Percentiles rank a stretch among this genome's conserved stretches.
Evolutionary conservation across 2,888 invertebrate genomes (phyloP).

Genomic region (Pachycephus smyrnensis): DNA sequence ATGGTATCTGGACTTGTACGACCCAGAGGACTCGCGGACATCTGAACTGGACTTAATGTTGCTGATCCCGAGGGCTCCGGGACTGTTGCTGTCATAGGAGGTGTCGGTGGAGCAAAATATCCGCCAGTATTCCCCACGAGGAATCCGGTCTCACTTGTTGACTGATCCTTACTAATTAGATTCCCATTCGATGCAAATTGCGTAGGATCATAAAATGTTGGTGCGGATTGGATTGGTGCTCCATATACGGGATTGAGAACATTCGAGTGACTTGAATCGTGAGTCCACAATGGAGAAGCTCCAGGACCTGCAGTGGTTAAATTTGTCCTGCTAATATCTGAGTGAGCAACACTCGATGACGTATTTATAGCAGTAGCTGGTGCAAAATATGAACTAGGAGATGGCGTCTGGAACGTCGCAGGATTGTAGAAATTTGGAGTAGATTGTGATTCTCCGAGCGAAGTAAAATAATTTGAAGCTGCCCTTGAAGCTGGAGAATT

Average conservation of each 20-base stretch:
- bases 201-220: conserved; percentile 48
- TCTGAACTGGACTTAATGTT: conserved; percentile 58
- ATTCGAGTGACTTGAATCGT: conserved; percentile 8
- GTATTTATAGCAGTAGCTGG: not conserved
- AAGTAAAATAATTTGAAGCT: conserved; percentile 3
- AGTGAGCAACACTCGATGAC: not conserved
- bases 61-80: conserved; percentile 60
- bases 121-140: not conserved
- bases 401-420: not conserved
- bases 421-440: not conserved
- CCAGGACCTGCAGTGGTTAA: conserved; percentile 12
- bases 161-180: conserved; percentile 1
- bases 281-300: conserved; percentile 8
- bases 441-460: not conserved
- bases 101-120: conserved; percentile 21
- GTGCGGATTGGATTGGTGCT: conserved; percentile 17
- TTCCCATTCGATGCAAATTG: conserved; percentile 35
- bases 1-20: conserved; percentile 42
- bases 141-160: not conserved
- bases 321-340: not conserved
- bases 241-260: conserved; percentile 21
- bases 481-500: not conserved
- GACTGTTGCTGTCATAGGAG: conserved; percentile 37
- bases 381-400: not conserved
- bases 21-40: conserved; percentile 50